phyloP scores from a whole-genome alignment of 1,140 invertebrate species.

The Matsumurasca onukii region DNA sequence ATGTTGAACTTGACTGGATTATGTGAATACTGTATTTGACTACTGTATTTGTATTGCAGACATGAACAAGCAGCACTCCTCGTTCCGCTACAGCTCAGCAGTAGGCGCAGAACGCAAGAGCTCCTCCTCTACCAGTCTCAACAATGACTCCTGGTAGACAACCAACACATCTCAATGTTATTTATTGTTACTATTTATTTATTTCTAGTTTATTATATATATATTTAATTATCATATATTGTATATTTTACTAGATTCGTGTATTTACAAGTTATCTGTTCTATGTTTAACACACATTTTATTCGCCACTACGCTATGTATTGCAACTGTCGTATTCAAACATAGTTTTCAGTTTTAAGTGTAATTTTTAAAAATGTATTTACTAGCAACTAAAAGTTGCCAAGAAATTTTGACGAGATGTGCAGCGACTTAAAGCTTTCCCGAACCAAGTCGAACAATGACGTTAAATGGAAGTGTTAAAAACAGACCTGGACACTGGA shows the following conservation, averaged over 20 bases:
- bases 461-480: too few relatives aligned
- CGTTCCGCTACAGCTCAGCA: constrained; percentile 62
- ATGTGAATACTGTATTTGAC: too few relatives aligned
- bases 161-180: not conserved
- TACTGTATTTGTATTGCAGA: too few relatives aligned
- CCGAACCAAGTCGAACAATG: too few relatives aligned
- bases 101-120: constrained; percentile 65
- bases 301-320: not conserved
- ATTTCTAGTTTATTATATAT: constrained; percentile 1
- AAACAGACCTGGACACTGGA: too few relatives aligned
- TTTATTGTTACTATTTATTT: not conserved
- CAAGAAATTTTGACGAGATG: not conserved
- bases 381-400: constrained; percentile 8
- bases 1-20: too few relatives aligned
- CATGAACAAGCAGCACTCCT: constrained; percentile 54
- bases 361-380: not conserved
- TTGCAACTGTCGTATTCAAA: not conserved
- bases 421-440: too few relatives aligned
- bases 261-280: not conserved
- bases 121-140: constrained; percentile 37
- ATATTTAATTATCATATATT: constrained; percentile 5
- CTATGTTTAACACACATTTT: constrained; percentile 3
- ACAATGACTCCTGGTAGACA: constrained; percentile 34
- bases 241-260: not conserved
- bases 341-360: not conserved